Evolutionary conservation across 2,113 vertebrate genomes (phyloP), one percentile per base, ranked within the genome.

Genomic region (Pseudonaja textilis): DNA sequence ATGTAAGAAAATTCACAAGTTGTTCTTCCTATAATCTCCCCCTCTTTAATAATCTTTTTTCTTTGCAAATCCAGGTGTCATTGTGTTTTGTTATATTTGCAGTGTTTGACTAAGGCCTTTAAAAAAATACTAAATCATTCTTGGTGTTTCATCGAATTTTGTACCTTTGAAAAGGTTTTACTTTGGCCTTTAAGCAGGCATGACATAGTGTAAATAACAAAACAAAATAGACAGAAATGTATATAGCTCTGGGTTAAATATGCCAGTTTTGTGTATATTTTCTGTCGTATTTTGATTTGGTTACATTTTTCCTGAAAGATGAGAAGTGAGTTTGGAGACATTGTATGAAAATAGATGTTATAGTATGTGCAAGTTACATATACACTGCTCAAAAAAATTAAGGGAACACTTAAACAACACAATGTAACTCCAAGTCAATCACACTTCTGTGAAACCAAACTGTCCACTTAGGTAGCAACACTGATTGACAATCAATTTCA

Each of bases 61-160:
- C 29, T 74, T 88, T 74, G 50, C 8, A 95, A 74, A 42, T 92
- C 92, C 59, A 81, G 23, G 92, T 90, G 92, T 93, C 6, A 81
- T 39, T 22, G 0, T 86, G 20, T 34, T 94, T 94, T 61, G 93
- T 14, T 50, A 29, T 50, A 45, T 92, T 55, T 47, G 4, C 93
- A 56, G 88, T 16, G 93, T 94, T 56, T 94, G 5, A 34, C 1
- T 91, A 93, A 92, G 92, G 16, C 23, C 14, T 92, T 23, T 94
- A 94, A 93, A 95, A 47, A 95, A 91, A 88, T 94, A 14, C 34
- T 90, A 29, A 34, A 93, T 52, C 90, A 93, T 86, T 61, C 50
- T 93, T 94, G 91, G 92, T 42, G 18, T 96, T 93, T 94, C 8
- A 85, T 91, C 94, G 90, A 93, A 88, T 89, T 16, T 91, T 92